Conservation (phyloP, 2,113 vertebrate genomes). For the Monarcha castaneiventris region DNA sequence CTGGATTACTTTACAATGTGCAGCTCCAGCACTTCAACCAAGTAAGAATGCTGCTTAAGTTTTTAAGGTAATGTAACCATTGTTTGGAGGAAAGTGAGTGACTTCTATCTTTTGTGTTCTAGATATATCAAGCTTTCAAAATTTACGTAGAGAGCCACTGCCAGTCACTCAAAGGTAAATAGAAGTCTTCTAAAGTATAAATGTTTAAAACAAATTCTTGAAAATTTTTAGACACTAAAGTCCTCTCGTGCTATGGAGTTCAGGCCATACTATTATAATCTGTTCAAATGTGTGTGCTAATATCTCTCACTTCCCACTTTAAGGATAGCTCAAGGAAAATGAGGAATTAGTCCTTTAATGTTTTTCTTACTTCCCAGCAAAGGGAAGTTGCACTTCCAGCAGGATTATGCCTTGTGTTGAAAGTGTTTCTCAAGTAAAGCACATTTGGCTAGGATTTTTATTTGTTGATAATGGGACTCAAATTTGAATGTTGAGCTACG, state of each 20-base stretch:
- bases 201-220: not conserved
- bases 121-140: constrained; percentile 96
- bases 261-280: not conserved
- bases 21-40: constrained; percentile 87
- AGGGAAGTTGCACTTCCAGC: not conserved
- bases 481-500: not conserved
- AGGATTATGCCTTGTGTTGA: not conserved
- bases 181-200: not conserved
- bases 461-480: not conserved
- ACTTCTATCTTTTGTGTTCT: not conserved
- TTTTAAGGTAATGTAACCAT: not conserved
- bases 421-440: not conserved
- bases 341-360: not conserved
- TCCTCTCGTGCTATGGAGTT: not conserved
- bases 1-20: constrained; percentile 84
- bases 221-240: not conserved
- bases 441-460: not conserved
- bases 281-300: not conserved
- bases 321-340: not conserved
- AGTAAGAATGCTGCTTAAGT: constrained; percentile 69
- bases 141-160: constrained; percentile 85
- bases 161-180: constrained; percentile 81
- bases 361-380: not conserved
- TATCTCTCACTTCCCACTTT: not conserved
- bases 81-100: not conserved